Evolutionary conservation across 2,113 vertebrate species (phyloP).

Genomic region (Odontophorus gujanensis): DNA sequence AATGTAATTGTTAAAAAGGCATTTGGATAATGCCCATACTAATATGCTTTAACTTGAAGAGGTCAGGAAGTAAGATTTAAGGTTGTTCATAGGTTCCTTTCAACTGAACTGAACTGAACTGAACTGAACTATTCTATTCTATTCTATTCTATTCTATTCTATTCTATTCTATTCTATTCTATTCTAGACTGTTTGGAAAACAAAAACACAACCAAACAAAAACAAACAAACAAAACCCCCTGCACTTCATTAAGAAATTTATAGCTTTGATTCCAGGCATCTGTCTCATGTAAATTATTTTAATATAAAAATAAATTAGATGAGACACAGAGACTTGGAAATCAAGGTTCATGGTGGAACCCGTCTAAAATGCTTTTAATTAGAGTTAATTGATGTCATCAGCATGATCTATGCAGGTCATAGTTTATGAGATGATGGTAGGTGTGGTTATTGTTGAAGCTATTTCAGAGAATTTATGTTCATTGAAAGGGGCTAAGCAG

Average conservation of each 20-base stretch:
- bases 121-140: too few relatives aligned
- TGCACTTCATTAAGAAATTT: neutral
- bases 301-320: neutral
- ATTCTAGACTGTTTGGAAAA: neutral
- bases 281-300: neutral
- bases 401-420: neutral
- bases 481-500: neutral
- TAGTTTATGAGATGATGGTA: neutral
- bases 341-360: neutral
- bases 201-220: too few relatives aligned
- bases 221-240: too few relatives aligned
- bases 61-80: neutral
- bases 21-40: neutral
- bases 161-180: too few relatives aligned
- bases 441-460: neutral
- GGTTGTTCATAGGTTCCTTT: neutral
- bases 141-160: too few relatives aligned
- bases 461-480: slow-evolving; percentile 20
- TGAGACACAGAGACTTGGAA: neutral
- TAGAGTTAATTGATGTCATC: slow-evolving; percentile 57
- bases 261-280: neutral
- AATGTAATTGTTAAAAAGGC: neutral
- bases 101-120: neutral
- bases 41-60: neutral
- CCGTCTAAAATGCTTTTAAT: slow-evolving; percentile 42